A percentile compares a stretch with the other conserved stretches of the same genome.
phyloP scores from a whole-genome alignment of 2,797 vertebrate genomes.

The Alectoris magna region DNA sequence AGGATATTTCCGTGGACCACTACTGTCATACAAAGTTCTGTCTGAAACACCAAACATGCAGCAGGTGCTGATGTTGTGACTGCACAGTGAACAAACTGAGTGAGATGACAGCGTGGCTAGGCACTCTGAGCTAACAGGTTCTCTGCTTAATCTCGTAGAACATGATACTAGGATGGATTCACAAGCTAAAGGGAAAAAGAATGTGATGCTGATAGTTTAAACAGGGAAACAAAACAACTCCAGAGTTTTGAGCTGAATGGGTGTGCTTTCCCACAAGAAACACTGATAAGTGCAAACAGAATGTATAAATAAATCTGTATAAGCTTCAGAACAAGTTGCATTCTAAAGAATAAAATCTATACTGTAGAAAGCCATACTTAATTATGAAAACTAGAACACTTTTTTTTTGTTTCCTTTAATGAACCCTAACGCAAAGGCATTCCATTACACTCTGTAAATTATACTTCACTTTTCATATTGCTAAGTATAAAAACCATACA shows the following conservation, averaged over 20 bases:
- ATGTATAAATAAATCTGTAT: neutral
- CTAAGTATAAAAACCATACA: neutral
- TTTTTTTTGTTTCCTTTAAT: neutral
- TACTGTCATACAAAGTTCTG: accelerated
- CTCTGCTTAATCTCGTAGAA: neutral
- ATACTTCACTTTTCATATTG: neutral
- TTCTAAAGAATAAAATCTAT: neutral
- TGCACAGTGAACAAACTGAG: accelerated
- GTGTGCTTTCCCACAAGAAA: neutral
- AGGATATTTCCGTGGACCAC: neutral
- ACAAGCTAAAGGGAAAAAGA: neutral
- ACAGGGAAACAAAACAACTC: neutral
- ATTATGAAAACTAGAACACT: neutral
- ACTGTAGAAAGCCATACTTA: neutral
- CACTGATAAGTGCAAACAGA: neutral
- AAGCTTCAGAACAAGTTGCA: neutral
- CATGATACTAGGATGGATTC: accelerated
- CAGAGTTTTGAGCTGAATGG: neutral
- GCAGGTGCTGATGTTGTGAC: neutral
- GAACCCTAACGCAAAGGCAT: neutral
- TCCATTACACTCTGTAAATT: neutral
- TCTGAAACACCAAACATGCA: neutral
- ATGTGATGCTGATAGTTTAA: neutral
- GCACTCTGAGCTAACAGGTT: neutral
- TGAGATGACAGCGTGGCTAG: accelerated